Evolutionary conservation across 2,888 invertebrate species (phyloP).

Genomic region (Polymixis lichenea): DNA sequence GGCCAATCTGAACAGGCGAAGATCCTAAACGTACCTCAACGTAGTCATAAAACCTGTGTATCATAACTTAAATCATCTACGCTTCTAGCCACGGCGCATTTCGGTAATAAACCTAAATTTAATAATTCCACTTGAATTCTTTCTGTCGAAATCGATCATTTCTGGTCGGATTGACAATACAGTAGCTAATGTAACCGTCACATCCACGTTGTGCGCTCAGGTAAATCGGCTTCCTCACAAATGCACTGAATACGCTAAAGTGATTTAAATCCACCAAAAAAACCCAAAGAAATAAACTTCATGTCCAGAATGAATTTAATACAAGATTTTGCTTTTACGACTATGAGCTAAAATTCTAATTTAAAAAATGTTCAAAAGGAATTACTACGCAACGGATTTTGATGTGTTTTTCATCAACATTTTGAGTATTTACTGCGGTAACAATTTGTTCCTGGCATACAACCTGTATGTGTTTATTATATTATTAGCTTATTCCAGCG

Average conservation of each 20-base stretch:
- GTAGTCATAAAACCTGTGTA: background rate
- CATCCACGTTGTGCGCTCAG: conserved; percentile 38
- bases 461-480: too few relatives aligned
- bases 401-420: background rate
- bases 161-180: conserved; percentile 39
- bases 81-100: background rate
- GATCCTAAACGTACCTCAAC: background rate
- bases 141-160: conserved; percentile 10
- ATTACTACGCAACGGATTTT: background rate
- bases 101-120: background rate
- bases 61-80: background rate
- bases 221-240: conserved; percentile 13
- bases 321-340: background rate
- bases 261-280: background rate
- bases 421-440: background rate
- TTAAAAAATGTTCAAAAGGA: background rate
- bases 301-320: background rate
- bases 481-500: too few relatives aligned
- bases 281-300: background rate
- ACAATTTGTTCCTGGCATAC: too few relatives aligned
- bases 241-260: conserved; percentile 7
- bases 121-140: conserved; percentile 2
- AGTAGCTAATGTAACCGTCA: conserved; percentile 15
- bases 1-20: background rate
- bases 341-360: background rate